These are phyloP conservation scores for Neogale vison DNA, from an alignment of 2,113 vertebrate genomes.

Conservation along the genomic window DNA sequence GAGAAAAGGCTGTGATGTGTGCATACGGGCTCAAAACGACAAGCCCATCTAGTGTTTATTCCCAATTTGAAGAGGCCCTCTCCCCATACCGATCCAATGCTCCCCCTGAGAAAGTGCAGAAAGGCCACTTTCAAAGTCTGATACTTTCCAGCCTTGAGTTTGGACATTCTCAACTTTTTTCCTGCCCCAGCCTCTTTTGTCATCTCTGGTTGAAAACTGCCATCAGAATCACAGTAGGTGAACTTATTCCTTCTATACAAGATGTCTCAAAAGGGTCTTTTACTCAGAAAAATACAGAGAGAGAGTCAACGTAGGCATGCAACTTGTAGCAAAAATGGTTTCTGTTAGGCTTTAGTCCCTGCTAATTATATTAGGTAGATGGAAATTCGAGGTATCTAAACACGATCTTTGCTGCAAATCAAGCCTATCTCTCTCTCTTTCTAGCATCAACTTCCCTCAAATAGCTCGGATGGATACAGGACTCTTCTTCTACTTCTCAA, in stretches of 20 bases:
- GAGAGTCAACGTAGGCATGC: accelerated
- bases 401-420: neutral
- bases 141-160: constrained; percentile 26
- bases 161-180: constrained; percentile 14
- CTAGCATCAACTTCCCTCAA: neutral
- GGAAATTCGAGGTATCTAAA: neutral
- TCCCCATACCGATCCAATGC: neutral
- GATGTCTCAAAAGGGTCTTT: neutral
- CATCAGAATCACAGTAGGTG: neutral
- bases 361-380: neutral
- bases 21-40: neutral
- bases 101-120: neutral
- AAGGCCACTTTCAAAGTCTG: neutral
- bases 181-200: neutral
- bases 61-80: neutral
- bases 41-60: neutral
- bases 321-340: no score
- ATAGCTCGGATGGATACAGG: neutral
- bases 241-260: neutral
- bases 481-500: neutral
- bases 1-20: neutral
- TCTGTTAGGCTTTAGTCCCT: neutral
- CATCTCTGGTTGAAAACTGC: neutral
- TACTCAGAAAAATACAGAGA: neutral
- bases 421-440: neutral